Evolutionary conservation across 2,113 vertebrate species (phyloP), one percentile per base, ranked within the genome.

Genomic region (Hippocampus mohnikei): DNA sequence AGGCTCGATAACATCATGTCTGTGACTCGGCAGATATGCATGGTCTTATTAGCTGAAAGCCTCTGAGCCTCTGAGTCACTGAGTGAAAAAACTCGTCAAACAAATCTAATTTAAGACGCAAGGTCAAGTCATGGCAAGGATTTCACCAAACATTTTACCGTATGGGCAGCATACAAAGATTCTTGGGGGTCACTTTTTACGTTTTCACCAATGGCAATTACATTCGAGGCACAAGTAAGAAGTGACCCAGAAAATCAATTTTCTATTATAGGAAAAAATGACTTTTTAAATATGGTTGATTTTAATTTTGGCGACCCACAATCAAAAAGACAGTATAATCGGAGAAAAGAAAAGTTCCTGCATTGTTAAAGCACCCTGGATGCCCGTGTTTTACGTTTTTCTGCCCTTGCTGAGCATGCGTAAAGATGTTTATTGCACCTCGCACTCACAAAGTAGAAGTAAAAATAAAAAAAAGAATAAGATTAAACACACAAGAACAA

Each of bases 1-100:
- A 52, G 53, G 56, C 56, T 53, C 59, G 70, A 75, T 80, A 77
- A 75, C 77, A 63, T 81, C 67, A 56, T 41, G 40, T 77, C 69
- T 78, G 63, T 70, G 2, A 70, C 74, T 1, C 55, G 69, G 66
- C 42, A 76, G 80, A 74, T 77, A 87, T 80, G 72, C 63, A 75
- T 74, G 78, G 55, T 75, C 73, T 83, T 78, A 82, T 84, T 80
- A 85, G 73, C 77, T 66, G 53, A 80, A 81, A 75, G 71, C 71
- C 29, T 75, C 71, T 69, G 72, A 75, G 71, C 71, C 29, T 75
- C 71, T 69, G 72, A 84, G 74, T 82, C 77, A 76, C 70, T 67
- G 64, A 72, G 77, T 75, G 74, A 65, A 59, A 60, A 44, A 78
- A 68, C 67, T 33, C 78, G 67, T 21, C 67, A 82, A 50, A 76